Percentiles rank a stretch among this genome's conserved stretches.
phyloP scores from a whole-genome alignment of 2,797 vertebrate species.

The Phrynocephalus forsythii region DNA sequence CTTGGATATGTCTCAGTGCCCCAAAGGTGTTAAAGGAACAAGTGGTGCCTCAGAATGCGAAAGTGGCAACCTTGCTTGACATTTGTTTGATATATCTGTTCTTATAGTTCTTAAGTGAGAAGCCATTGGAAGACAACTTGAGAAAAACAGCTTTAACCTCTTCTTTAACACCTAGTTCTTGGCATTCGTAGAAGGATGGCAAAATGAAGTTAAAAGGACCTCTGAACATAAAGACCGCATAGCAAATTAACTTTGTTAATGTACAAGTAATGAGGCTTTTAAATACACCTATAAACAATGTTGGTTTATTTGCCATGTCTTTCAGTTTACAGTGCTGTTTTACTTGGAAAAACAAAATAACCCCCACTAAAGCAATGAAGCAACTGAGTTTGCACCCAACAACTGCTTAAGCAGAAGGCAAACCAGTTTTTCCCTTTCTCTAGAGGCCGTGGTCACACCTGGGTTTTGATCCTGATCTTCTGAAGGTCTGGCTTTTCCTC shows the following conservation, averaged over 20 bases:
- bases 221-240: neutral
- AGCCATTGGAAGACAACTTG: conserved; percentile 27
- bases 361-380: no score
- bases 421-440: no score
- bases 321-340: neutral
- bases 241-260: neutral
- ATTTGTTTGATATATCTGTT: conserved; percentile 7
- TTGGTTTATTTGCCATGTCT: neutral
- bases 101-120: conserved; percentile 14
- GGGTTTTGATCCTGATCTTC: no score
- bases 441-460: no score
- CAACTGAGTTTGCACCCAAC: no score
- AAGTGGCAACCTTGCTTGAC: conserved; percentile 9
- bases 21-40: conserved; percentile 15
- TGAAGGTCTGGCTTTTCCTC: no score
- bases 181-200: conserved; percentile 7
- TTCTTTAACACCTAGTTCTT: conserved; percentile 26
- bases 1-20: conserved; percentile 7
- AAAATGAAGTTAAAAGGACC: neutral
- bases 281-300: neutral
- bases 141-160: conserved; percentile 10
- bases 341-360: no score
- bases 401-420: neutral
- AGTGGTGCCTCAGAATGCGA: neutral
- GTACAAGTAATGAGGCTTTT: neutral